These are phyloP conservation scores for Galago senegalensis DNA, from an alignment of 2,797 vertebrate genomes.

Conservation along the genomic window DNA sequence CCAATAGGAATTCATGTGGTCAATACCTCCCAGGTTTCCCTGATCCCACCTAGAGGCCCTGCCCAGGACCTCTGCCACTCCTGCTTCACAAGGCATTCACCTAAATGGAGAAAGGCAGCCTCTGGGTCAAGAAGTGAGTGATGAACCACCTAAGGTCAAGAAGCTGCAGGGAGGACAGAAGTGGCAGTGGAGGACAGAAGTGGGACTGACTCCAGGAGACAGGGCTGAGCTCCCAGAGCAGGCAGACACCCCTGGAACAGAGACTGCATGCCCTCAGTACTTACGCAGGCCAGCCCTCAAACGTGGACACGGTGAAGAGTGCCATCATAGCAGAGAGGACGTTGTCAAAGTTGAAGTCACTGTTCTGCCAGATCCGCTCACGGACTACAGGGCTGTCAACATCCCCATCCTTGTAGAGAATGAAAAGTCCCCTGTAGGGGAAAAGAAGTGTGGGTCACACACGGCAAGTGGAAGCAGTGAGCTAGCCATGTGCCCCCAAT, in stretches of 20 bases:
- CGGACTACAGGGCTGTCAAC: slow-evolving; percentile 96
- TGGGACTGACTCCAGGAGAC: background rate
- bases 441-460: slow-evolving; percentile 14
- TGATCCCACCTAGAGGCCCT: background rate
- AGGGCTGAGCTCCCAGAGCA: background rate
- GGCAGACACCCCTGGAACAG: accelerated
- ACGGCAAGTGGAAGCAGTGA: background rate
- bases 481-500: background rate
- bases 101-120: background rate
- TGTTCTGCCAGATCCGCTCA: slow-evolving; percentile 97
- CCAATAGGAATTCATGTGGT: background rate
- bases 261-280: slow-evolving; percentile 75
- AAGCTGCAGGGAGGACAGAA: background rate
- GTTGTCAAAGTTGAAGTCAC: slow-evolving; percentile 99
- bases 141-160: background rate
- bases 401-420: slow-evolving; percentile 98
- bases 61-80: background rate
- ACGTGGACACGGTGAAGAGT: slow-evolving; percentile 98
- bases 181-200: background rate
- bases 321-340: slow-evolving; percentile 99
- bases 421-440: slow-evolving; percentile 95
- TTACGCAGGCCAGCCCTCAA: slow-evolving; percentile 99
- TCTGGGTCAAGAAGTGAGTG: background rate
- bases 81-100: background rate
- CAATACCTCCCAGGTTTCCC: background rate